These are phyloP conservation scores for Melinaea menophilus DNA, from an alignment of 2,888 invertebrate species.

Conservation along the genomic window DNA sequence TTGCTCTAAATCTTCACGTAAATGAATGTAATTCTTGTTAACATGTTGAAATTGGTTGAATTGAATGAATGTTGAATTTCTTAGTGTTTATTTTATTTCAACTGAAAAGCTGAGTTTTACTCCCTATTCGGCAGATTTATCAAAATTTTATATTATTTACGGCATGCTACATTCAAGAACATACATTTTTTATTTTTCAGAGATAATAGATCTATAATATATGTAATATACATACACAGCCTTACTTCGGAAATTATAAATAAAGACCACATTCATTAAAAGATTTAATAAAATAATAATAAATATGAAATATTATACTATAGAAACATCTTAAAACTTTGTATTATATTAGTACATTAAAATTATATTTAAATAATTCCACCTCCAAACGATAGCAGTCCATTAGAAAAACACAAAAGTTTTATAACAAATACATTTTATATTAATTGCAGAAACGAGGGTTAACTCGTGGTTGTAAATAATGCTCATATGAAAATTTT, in stretches of 20 bases:
- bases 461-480: constrained; percentile 47
- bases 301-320: too few species aligned
- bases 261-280: too few species aligned
- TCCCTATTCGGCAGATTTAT: too few species aligned
- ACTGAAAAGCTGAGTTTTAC: constrained; percentile 34
- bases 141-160: too few species aligned
- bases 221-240: too few species aligned
- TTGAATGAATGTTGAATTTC: constrained; percentile 46
- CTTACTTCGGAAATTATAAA: too few species aligned
- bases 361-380: background rate
- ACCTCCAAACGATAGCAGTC: constrained; percentile 1
- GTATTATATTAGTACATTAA: background rate
- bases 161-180: too few species aligned
- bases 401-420: constrained; percentile 14
- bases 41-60: constrained; percentile 65
- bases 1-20: constrained; percentile 76
- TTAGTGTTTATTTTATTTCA: constrained; percentile 61
- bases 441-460: constrained; percentile 18
- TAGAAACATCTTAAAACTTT: too few species aligned
- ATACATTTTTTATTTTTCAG: too few species aligned
- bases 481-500: constrained; percentile 60
- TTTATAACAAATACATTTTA: background rate
- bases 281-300: too few species aligned
- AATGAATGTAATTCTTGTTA: constrained; percentile 76
- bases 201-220: too few species aligned